Evolutionary conservation across 2,113 vertebrate species (phyloP).

Genomic region (Bombycilla garrulus): DNA sequence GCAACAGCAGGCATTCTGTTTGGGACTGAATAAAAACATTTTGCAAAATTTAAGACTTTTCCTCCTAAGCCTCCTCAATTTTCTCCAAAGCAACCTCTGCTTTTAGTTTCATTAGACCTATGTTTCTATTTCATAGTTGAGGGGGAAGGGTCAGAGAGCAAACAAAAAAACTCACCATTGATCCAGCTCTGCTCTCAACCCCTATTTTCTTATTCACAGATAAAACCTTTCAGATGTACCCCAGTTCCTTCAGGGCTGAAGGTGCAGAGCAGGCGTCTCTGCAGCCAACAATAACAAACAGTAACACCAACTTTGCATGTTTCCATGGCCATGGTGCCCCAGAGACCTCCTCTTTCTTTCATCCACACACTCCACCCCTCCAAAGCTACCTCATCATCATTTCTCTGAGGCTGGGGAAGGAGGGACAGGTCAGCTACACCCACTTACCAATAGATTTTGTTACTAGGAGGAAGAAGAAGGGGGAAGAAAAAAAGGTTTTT

Average conservation of each 20-base stretch:
- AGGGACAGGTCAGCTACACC: background rate
- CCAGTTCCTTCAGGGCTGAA: background rate
- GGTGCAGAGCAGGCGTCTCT: background rate
- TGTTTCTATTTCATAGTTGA: background rate
- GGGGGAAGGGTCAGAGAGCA: background rate
- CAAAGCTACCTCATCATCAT: background rate
- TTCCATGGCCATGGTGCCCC: slow-evolving; percentile 4
- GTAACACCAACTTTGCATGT: background rate
- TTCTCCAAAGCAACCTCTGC: background rate
- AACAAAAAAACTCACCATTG: slow-evolving; percentile 26
- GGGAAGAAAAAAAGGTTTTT: background rate
- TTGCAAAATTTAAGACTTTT: background rate
- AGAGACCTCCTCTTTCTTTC: background rate
- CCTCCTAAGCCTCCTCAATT: background rate
- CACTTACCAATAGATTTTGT: background rate
- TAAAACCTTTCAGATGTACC: background rate
- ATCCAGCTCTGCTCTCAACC: background rate
- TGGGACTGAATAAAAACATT: background rate
- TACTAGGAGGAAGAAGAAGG: background rate
- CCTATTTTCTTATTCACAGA: slow-evolving; percentile 3
- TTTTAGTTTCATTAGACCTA: background rate
- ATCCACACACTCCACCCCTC: background rate
- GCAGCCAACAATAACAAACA: slow-evolving; percentile 30
- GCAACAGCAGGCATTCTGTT: slow-evolving; percentile 7
- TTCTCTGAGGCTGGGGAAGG: background rate